These are phyloP conservation scores for Echinops telfairi DNA, from an alignment of 2,113 vertebrate species.

Conservation along the genomic window DNA sequence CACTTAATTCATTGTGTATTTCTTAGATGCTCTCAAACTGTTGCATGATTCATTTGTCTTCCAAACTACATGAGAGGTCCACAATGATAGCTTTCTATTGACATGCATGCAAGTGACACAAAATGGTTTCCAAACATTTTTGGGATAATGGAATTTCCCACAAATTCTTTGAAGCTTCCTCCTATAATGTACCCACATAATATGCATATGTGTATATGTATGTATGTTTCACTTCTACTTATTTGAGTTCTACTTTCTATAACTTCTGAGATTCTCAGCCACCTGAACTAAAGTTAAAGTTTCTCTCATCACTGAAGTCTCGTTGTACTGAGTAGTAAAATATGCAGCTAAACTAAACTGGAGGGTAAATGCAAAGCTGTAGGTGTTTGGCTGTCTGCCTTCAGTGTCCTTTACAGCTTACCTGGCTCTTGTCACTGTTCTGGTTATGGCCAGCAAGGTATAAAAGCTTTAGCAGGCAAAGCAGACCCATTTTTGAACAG, in stretches of 20 bases:
- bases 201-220: too few relatives aligned
- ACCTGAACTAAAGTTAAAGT: neutral
- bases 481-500: neutral
- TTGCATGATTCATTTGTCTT: neutral
- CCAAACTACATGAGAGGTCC: too few relatives aligned
- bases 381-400: neutral
- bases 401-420: neutral
- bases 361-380: neutral
- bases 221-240: neutral
- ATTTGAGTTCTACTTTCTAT: neutral
- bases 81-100: rapidly evolving
- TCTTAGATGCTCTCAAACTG: too few relatives aligned
- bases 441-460: neutral
- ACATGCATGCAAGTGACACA: too few relatives aligned
- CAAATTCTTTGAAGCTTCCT: neutral
- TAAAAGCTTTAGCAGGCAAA: neutral
- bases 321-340: rapidly evolving
- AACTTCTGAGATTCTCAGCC: neutral
- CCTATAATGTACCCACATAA: neutral
- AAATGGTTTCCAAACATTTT: too few relatives aligned
- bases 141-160: too few relatives aligned
- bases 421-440: neutral
- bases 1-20: too few relatives aligned
- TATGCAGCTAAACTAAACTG: too few relatives aligned
- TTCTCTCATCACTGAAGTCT: neutral